Base-by-base conservation (phyloP, 2,888 invertebrate genomes). In the Stictocephala bisonia region DNA sequence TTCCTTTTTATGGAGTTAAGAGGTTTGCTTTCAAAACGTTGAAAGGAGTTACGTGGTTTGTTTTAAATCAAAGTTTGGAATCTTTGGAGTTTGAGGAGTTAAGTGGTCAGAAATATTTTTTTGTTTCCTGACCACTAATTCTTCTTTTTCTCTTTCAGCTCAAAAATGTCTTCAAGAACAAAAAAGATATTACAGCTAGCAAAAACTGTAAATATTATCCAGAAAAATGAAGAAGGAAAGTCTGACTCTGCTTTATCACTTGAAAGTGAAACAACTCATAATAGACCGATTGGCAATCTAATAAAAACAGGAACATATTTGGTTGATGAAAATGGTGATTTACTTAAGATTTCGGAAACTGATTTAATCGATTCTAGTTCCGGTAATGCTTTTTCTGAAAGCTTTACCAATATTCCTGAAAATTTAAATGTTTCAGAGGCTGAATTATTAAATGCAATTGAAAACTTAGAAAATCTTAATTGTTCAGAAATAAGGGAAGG, bases 101-200 rank as follows among this genome's bases (percentile, higher is more conserved):
- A 64, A 64, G 40, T 40, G 40, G 64, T 64, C 40, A 18, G 18
- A 20, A 18, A 20, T 64, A n/a, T 35, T 40, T 15, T 15, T 3
- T 50, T 20, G 13, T 35, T 35, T 35, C 24, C 64, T 64, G 64
- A 64, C 64, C 40, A 64, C 9, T 64, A 64, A 40, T 35, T 15
- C 15, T 64, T 64, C 20, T 64, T n/a, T 40, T 35, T 64, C 35
- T 6, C 24, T 64, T 60, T 26, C 64, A 64, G 64, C 40, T 35
- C 11, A 27, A 64, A 64, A 35, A 64, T 64, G 64, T 64, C 64
- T 22, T 64, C 40, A 22, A 64, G 64, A 64, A 22, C 64, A 40
- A 40, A 35, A 64, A 64, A 35, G 35, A 64, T 64, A 35, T 40
- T 64, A 40, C 18, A 64, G 1, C 64, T 64, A 18, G 64, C 7